A percentile compares a stretch with the other conserved stretches of the same genome.
phyloP scores from a whole-genome alignment of 2,113 vertebrate genomes.

The Rana temporaria region DNA sequence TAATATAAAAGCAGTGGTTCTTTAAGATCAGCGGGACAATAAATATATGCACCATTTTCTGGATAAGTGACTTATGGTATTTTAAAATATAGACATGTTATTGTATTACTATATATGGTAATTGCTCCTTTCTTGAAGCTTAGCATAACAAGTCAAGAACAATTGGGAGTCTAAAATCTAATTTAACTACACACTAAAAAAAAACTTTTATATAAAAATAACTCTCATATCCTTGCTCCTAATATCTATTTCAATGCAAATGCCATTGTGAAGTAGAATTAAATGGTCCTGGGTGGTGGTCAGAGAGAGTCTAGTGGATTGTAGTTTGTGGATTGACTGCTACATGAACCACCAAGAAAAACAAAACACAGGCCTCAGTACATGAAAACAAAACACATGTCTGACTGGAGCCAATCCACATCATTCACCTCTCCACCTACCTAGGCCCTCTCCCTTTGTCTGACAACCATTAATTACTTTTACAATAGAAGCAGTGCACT shows the following conservation, averaged over 20 bases:
- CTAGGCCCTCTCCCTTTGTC: background rate
- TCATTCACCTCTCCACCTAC: conserved; percentile 5
- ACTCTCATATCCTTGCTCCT: no score
- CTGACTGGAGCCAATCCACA: conserved; percentile 48
- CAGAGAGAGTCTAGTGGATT: background rate
- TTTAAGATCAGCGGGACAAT: no score
- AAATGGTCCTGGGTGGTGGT: background rate
- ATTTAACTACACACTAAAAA: no score
- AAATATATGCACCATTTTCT: no score
- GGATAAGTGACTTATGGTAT: no score
- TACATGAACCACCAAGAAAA: conserved; percentile 41
- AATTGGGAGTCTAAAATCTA: no score
- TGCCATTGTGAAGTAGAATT: background rate
- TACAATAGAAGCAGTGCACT: background rate
- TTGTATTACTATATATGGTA: no score
- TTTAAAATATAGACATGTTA: no score
- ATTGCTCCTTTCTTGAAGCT: no score
- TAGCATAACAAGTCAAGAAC: no score
- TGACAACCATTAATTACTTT: conserved; percentile 24
- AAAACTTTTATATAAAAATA: no score
- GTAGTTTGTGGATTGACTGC: conserved; percentile 46
- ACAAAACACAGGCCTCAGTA: conserved; percentile 27
- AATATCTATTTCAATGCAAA: background rate
- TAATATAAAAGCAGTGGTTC: no score
- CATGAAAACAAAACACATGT: conserved; percentile 19